Conservation (phyloP, 2,797 vertebrate species). For the Siniperca undulata region DNA sequence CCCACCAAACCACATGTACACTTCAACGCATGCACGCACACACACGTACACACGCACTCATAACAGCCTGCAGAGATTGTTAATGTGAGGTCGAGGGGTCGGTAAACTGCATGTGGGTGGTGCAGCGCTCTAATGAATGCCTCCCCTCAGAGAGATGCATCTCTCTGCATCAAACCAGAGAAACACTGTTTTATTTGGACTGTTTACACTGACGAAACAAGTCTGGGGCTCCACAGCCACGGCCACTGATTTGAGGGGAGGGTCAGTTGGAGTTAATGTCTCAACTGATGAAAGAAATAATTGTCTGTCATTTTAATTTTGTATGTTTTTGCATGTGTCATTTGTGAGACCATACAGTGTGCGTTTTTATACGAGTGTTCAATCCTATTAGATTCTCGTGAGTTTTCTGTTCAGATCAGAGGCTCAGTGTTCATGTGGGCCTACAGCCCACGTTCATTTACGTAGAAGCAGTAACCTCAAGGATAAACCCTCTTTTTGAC, state of each 20-base stretch:
- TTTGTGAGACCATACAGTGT: slow-evolving; percentile 37
- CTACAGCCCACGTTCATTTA: slow-evolving; percentile 65
- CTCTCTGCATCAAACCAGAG: slow-evolving; percentile 74
- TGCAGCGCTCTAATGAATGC: slow-evolving; percentile 79
- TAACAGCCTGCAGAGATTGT: slow-evolving; percentile 68
- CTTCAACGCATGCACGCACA: slow-evolving; percentile 16
- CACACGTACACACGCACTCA: slow-evolving; percentile 33
- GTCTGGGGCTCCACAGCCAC: slow-evolving; percentile 26
- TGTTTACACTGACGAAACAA: slow-evolving; percentile 67
- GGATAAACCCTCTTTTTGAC: slow-evolving; percentile 76
- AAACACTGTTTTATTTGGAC: slow-evolving; percentile 72
- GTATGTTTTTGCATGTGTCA: slow-evolving; percentile 39
- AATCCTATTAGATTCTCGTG: slow-evolving; percentile 29
- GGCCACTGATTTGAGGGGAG: slow-evolving; percentile 54
- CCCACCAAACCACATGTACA: slow-evolving; percentile 60
- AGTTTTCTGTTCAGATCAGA: slow-evolving; percentile 51
- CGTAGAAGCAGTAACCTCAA: slow-evolving; percentile 73
- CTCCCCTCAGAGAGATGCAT: slow-evolving; percentile 77
- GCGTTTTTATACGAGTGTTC: slow-evolving; percentile 25
- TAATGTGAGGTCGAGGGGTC: slow-evolving; percentile 77
- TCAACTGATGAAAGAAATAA: slow-evolving; percentile 70
- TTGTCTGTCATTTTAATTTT: slow-evolving; percentile 53
- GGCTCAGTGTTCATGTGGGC: slow-evolving; percentile 68
- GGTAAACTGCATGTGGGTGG: slow-evolving; percentile 82
- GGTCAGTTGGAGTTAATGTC: slow-evolving; percentile 58